A percentile compares a stretch with the other conserved stretches of the same genome.
Conservation (phyloP, 2,113 vertebrate genomes). For the Bubo scandiacus region DNA sequence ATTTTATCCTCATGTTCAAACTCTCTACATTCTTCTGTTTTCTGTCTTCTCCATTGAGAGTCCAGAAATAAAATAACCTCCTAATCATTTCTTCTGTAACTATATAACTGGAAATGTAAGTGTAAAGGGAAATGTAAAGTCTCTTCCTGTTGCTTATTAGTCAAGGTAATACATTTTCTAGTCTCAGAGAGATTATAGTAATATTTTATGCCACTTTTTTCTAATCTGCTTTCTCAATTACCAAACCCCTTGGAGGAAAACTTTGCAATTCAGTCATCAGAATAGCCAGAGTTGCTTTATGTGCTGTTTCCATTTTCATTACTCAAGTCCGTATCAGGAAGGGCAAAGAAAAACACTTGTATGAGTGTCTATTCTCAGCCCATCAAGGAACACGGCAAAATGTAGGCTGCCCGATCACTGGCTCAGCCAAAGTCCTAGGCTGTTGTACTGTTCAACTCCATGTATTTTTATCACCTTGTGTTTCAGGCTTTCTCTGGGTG, state of each 20-base stretch:
- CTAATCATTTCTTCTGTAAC: constrained; percentile 3
- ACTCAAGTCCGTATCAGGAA: background rate
- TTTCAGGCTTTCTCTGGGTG: background rate
- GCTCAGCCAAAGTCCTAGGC: background rate
- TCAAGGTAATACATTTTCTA: constrained; percentile 32
- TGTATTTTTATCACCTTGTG: background rate
- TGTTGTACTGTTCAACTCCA: background rate
- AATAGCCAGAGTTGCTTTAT: background rate
- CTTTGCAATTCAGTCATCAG: constrained; percentile 37
- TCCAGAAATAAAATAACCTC: background rate
- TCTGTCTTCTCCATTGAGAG: background rate
- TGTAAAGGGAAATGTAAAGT: constrained; percentile 40
- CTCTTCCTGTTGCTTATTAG: constrained; percentile 50
- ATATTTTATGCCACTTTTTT: constrained; percentile 56
- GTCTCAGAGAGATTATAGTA: constrained; percentile 48
- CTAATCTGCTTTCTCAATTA: constrained; percentile 65
- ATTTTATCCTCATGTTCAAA: background rate
- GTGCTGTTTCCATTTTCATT: constrained; percentile 28
- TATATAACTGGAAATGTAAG: constrained; percentile 24
- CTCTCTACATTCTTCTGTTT: background rate
- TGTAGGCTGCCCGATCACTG: background rate
- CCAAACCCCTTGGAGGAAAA: constrained; percentile 29
- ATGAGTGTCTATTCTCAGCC: background rate
- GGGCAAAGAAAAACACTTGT: background rate
- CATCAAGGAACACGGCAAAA: background rate